Evolutionary conservation across 2,797 vertebrate species (phyloP).

Genomic region (Parotocinclus haroldoi): DNA sequence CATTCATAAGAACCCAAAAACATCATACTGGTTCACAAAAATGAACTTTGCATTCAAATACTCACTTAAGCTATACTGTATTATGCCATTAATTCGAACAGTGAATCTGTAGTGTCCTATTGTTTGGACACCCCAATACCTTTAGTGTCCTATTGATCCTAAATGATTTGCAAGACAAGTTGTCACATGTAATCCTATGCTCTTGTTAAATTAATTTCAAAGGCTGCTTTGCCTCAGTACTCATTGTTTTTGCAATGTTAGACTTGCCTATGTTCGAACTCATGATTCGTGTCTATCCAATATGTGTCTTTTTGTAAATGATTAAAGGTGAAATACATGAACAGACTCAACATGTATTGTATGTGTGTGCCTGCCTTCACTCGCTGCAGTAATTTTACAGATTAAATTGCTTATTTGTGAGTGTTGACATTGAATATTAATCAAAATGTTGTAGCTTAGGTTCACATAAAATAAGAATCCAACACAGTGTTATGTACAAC

Average conservation of each 20-base stretch:
- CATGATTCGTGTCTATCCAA: constrained; percentile 68
- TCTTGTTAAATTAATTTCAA: constrained; percentile 18
- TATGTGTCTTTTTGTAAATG: constrained; percentile 75
- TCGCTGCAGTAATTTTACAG: background rate
- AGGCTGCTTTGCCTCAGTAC: constrained; percentile 41
- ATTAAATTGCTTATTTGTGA: background rate
- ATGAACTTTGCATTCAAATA: constrained; percentile 36
- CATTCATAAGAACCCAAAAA: constrained; percentile 38
- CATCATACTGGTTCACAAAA: constrained; percentile 20
- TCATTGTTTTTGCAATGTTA: constrained; percentile 49
- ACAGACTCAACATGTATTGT: constrained; percentile 38
- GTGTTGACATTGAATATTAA: background rate
- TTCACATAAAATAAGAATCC: no score
- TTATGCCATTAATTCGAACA: constrained; percentile 24
- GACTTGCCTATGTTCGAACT: constrained; percentile 62
- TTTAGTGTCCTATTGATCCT: constrained; percentile 6
- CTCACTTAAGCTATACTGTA: constrained; percentile 21
- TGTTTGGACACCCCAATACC: constrained; percentile 7
- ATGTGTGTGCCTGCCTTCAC: constrained; percentile 1
- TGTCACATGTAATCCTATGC: constrained; percentile 21
- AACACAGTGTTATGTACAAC: no score
- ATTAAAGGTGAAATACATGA: constrained; percentile 80
- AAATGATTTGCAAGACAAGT: constrained; percentile 30
- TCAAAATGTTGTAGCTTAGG: no score
- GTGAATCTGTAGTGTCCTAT: constrained; percentile 22